phyloP scores from a whole-genome alignment of 2,888 invertebrate species.

The Apamea sordens region DNA sequence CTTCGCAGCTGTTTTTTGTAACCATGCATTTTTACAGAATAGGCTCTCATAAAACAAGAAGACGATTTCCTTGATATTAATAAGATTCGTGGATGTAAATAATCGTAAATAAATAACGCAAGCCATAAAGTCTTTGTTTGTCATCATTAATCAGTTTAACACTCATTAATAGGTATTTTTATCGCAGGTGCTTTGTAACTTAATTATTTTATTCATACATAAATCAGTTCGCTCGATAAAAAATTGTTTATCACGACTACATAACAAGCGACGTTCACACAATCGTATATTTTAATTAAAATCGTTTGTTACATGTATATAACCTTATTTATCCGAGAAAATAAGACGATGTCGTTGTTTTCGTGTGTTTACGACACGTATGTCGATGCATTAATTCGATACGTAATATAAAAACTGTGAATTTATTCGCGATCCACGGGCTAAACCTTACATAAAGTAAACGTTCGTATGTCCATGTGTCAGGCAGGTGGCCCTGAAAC shows the following conservation, averaged over 20 bases:
- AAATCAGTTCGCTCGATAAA: slow-evolving; percentile 30
- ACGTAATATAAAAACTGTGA: slow-evolving; percentile 84
- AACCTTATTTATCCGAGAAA: slow-evolving; percentile 72
- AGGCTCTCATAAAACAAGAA: neutral
- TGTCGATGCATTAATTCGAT: slow-evolving; percentile 81
- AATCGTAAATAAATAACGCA: slow-evolving; percentile 10
- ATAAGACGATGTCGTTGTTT: slow-evolving; percentile 72
- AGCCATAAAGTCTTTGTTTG: slow-evolving; percentile 10
- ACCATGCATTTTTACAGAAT: slow-evolving; percentile 5
- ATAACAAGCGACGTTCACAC: slow-evolving; percentile 66
- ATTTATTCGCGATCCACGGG: slow-evolving; percentile 81
- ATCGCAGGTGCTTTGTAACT: slow-evolving; percentile 4
- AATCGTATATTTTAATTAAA: slow-evolving; percentile 70
- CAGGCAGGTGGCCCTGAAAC: slow-evolving; percentile 83
- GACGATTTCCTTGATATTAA: slow-evolving; percentile 15
- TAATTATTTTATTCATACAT: slow-evolving; percentile 19
- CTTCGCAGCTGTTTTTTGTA: slow-evolving; percentile 13
- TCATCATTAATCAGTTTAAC: slow-evolving; percentile 37
- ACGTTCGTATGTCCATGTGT: slow-evolving; percentile 81
- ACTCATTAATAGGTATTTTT: slow-evolving; percentile 4
- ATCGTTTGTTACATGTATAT: slow-evolving; percentile 61
- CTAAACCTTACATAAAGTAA: slow-evolving; percentile 82
- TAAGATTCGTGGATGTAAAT: neutral
- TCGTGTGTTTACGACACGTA: slow-evolving; percentile 70
- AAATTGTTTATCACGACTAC: slow-evolving; percentile 29